phyloP scores from a whole-genome alignment of 2,888 invertebrate species.

The Arctia plantaginis region DNA sequence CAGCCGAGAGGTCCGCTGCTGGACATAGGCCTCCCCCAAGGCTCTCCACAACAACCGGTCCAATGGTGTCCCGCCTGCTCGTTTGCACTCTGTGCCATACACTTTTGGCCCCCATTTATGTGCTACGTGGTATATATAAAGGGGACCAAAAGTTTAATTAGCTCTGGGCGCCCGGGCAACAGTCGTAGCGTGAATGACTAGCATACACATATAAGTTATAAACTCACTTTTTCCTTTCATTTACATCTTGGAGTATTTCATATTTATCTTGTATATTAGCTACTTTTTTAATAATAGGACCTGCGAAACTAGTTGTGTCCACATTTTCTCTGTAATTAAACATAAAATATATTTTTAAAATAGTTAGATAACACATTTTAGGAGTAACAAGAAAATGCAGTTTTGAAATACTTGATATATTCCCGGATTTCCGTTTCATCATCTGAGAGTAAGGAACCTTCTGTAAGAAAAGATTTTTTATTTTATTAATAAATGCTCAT shows the following conservation, averaged over 20 bases:
- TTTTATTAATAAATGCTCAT: neutral
- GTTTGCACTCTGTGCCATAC: too few species aligned
- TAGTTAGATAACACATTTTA: neutral
- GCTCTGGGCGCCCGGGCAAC: neutral
- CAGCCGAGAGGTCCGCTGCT: too few species aligned
- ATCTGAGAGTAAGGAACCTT: neutral
- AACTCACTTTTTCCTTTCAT: neutral
- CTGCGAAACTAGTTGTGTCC: slow-evolving; percentile 75
- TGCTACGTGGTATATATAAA: too few species aligned
- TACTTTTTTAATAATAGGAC: slow-evolving; percentile 65
- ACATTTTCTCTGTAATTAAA: slow-evolving; percentile 56
- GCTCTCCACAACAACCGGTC: too few species aligned
- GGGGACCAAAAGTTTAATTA: too few species aligned
- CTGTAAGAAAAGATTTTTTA: slow-evolving; percentile 7
- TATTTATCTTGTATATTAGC: slow-evolving; percentile 44
- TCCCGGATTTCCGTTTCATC: neutral
- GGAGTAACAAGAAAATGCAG: neutral
- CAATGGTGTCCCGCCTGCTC: too few species aligned
- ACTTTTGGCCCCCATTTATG: too few species aligned
- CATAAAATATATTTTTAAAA: neutral
- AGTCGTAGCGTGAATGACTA: neutral
- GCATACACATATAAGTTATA: neutral
- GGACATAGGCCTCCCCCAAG: too few species aligned
- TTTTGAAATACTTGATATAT: slow-evolving; percentile 8
- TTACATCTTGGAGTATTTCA: neutral